These are phyloP conservation scores for Hestina assimilis DNA, from an alignment of 1,140 invertebrate species.

Conservation along the genomic window DNA sequence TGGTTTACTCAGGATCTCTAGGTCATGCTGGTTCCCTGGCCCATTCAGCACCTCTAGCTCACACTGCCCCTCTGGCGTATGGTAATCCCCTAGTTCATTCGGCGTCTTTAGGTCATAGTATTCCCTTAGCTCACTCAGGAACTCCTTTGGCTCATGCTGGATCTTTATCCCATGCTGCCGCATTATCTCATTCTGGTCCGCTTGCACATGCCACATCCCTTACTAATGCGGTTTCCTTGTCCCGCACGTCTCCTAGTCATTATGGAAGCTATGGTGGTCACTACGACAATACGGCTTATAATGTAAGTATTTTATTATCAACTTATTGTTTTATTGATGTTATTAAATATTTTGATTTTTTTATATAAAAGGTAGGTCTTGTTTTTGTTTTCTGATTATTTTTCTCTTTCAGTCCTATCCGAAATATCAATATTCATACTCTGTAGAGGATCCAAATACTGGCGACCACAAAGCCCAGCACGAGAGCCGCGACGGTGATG, in stretches of 20 bases:
- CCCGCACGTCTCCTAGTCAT: slow-evolving; percentile 24
- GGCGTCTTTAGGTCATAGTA: slow-evolving; percentile 27
- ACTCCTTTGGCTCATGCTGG: slow-evolving; percentile 30
- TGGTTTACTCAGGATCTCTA: slow-evolving; percentile 21
- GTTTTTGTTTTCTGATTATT: background rate
- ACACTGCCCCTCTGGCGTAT: slow-evolving; percentile 35
- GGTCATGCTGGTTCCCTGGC: slow-evolving; percentile 23
- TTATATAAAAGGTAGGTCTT: no score
- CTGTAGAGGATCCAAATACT: slow-evolving; percentile 73
- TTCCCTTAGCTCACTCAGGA: slow-evolving; percentile 30
- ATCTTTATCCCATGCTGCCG: slow-evolving; percentile 23
- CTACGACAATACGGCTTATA: slow-evolving; percentile 43
- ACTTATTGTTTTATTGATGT: no score
- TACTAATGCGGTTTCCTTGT: slow-evolving; percentile 27
- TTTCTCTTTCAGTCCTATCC: slow-evolving; percentile 63
- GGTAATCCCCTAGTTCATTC: no score
- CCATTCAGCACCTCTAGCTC: slow-evolving; percentile 26
- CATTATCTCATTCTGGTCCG: slow-evolving; percentile 19
- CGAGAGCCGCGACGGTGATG: slow-evolving; percentile 77
- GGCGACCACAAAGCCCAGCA: slow-evolving; percentile 77
- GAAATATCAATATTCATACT: slow-evolving; percentile 76
- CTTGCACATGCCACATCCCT: slow-evolving; percentile 28
- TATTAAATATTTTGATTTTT: no score
- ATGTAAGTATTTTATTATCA: slow-evolving; percentile 41
- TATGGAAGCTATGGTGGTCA: slow-evolving; percentile 20